These are phyloP conservation scores for Sinonovacula constricta DNA, from an alignment of 1,140 invertebrate genomes.

Conservation along the genomic window DNA sequence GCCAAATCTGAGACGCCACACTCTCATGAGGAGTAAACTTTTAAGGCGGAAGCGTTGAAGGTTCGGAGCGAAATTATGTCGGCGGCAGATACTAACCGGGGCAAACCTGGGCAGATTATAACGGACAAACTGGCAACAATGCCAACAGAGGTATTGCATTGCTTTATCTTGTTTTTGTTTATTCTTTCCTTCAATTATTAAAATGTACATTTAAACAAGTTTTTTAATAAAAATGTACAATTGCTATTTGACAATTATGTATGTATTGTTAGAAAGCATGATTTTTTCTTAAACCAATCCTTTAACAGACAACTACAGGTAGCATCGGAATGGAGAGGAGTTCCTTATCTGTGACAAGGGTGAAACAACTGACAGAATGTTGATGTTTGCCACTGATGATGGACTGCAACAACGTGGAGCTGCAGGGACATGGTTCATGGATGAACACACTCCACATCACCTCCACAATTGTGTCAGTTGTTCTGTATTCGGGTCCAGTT, in stretches of 20 bases:
- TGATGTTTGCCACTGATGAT: constrained; percentile 5
- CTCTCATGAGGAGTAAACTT: neutral
- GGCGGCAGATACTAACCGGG: neutral
- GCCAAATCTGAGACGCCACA: neutral
- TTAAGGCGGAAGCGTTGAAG: neutral
- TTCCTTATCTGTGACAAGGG: constrained; percentile 7
- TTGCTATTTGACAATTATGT: neutral
- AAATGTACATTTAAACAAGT: too few relatives aligned
- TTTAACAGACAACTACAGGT: neutral
- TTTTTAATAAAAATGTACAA: too few relatives aligned
- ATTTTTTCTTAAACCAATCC: neutral
- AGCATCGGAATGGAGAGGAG: neutral
- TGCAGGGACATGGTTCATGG: constrained; percentile 5
- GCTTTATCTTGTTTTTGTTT: too few relatives aligned
- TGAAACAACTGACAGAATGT: neutral
- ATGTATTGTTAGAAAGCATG: too few relatives aligned
- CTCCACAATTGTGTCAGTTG: neutral
- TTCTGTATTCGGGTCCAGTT: constrained; percentile 1
- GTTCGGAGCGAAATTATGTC: neutral
- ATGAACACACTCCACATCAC: constrained; percentile 6
- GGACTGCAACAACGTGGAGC: neutral
- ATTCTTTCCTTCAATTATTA: too few relatives aligned
- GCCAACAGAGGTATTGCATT: constrained; percentile 28
- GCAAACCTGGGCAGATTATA: constrained; percentile 25
- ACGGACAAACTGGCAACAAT: constrained; percentile 1